Evolutionary conservation across 2,797 vertebrate genomes (phyloP).

Genomic region (Carduelis carduelis): DNA sequence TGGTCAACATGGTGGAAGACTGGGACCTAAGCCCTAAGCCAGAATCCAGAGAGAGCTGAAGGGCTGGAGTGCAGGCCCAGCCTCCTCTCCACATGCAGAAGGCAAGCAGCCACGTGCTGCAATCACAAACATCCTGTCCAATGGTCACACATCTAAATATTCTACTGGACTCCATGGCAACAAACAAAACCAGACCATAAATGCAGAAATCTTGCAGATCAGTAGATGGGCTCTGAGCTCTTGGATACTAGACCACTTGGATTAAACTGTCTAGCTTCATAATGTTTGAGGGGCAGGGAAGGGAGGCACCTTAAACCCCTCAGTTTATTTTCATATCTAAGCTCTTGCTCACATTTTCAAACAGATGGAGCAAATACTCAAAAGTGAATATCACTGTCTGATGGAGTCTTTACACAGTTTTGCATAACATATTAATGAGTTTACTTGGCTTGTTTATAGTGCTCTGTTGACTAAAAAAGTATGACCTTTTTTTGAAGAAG

Average conservation of each 20-base stretch:
- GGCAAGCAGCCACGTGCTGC: background rate
- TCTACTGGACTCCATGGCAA: background rate
- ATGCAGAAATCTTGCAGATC: background rate
- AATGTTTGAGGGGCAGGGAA: background rate
- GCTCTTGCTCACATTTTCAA: background rate
- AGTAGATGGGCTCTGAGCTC: background rate
- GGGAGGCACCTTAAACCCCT: background rate
- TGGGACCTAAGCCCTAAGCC: background rate
- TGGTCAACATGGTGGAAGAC: background rate
- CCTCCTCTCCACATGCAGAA: background rate
- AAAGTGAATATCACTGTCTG: background rate
- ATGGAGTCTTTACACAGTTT: background rate
- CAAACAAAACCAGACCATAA: background rate
- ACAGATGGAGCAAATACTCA: background rate
- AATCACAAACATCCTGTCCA: background rate
- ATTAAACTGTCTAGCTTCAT: background rate
- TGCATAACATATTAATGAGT: background rate
- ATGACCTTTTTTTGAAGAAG: background rate
- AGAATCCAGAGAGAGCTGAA: background rate
- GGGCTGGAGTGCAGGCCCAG: accelerated
- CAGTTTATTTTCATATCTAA: background rate
- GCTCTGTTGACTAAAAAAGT: background rate
- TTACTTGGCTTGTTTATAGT: background rate
- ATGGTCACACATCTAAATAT: background rate
- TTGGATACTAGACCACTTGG: background rate